phyloP scores from a whole-genome alignment of 2,797 vertebrate species.

The Sebastes jordani region DNA sequence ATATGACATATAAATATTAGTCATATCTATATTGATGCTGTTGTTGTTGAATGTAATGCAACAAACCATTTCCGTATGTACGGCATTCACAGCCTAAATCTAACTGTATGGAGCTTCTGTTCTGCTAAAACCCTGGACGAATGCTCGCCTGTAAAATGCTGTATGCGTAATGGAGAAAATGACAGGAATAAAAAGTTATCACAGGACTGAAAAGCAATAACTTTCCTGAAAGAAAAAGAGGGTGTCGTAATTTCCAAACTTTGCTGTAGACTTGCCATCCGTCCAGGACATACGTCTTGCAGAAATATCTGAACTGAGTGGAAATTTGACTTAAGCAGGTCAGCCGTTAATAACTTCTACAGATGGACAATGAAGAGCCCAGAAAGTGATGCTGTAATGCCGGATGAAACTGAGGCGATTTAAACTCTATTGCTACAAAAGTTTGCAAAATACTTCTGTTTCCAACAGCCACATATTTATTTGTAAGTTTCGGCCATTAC shows the following conservation, averaged over 20 bases:
- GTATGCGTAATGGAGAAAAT: constrained; percentile 55
- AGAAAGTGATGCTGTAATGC: constrained; percentile 15
- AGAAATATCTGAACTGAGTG: constrained; percentile 46
- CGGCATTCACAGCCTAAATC: neutral
- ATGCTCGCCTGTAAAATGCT: constrained; percentile 42
- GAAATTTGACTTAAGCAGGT: constrained; percentile 45
- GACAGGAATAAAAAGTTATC: constrained; percentile 58
- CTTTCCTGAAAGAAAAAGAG: constrained; percentile 5
- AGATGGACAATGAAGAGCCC: constrained; percentile 51
- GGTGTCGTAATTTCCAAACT: constrained; percentile 54
- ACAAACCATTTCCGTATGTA: neutral
- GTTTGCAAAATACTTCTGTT: neutral
- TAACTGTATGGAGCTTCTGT: constrained; percentile 38
- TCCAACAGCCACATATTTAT: neutral
- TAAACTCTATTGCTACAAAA: neutral
- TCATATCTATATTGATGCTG: constrained; percentile 6
- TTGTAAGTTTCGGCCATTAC: neutral
- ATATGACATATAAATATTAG: neutral
- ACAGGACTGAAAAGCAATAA: constrained; percentile 46
- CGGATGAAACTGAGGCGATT: constrained; percentile 5
- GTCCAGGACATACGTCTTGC: constrained; percentile 44
- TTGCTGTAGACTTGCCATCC: constrained; percentile 39
- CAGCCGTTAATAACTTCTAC: constrained; percentile 54
- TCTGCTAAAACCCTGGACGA: constrained; percentile 17
- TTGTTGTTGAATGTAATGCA: constrained; percentile 26